Evolutionary conservation across 2,888 invertebrate genomes (phyloP).

Genomic region (Idaea biselata): DNA sequence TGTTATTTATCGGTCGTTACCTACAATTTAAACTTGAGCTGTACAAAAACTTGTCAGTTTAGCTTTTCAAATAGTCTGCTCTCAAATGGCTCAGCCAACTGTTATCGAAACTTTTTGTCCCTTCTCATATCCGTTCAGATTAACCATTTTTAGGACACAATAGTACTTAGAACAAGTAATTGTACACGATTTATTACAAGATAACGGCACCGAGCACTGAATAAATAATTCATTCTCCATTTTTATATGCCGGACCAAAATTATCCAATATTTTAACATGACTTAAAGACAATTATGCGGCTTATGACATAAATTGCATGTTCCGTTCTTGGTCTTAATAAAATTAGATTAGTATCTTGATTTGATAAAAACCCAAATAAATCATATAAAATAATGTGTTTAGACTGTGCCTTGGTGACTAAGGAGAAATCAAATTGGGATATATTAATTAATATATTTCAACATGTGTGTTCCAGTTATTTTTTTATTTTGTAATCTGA

Average conservation of each 20-base stretch:
- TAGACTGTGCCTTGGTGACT: background rate
- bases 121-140: constrained; percentile 34
- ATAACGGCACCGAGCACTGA: constrained; percentile 20
- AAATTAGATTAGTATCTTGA: constrained; percentile 40
- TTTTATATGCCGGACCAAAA: constrained; percentile 12
- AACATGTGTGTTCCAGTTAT: background rate
- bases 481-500: no score
- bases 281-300: constrained; percentile 34
- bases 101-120: constrained; percentile 46
- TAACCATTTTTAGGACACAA: constrained; percentile 67
- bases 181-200: background rate
- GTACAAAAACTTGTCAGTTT: constrained; percentile 33
- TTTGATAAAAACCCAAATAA: constrained; percentile 30
- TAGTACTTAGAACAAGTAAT: constrained; percentile 39
- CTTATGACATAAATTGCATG: constrained; percentile 41
- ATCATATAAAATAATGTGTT: constrained; percentile 29
- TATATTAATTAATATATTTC: background rate
- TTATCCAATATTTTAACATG: constrained; percentile 26
- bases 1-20: constrained; percentile 24
- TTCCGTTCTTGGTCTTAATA: constrained; percentile 42
- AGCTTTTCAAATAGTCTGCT: constrained; percentile 46
- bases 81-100: constrained; percentile 42
- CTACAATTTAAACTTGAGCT: constrained; percentile 13
- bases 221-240: constrained; percentile 26
- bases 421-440: background rate